Evolutionary conservation across 30 jellyfish, hydroid and myxozoan genomes (phyloP).

Genomic region (Cassiopea andromeda): DNA sequence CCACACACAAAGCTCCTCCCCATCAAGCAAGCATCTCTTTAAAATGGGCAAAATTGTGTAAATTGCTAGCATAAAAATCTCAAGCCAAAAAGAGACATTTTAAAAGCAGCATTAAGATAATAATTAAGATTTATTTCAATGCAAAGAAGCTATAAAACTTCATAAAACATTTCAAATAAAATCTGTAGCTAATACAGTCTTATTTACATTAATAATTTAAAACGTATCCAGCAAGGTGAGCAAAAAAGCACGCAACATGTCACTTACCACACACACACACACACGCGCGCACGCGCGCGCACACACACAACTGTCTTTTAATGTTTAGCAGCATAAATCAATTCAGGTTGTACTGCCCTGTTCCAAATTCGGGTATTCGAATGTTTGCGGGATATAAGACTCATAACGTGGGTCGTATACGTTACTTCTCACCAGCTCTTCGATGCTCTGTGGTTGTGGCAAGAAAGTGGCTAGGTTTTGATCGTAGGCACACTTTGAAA

Average conservation of each 20-base stretch:
- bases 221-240: not conserved
- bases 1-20: too few species aligned
- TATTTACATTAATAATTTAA: not conserved
- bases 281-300: too few species aligned
- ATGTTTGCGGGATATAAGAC: conserved; percentile 87
- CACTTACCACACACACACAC: not conserved
- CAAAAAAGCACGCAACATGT: not conserved
- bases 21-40: too few species aligned
- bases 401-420: conserved; percentile 86
- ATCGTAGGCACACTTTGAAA: conserved; percentile 80
- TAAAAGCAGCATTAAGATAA: not conserved
- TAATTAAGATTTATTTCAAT: not conserved
- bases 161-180: not conserved
- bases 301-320: too few species aligned
- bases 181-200: not conserved
- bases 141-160: not conserved
- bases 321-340: not conserved
- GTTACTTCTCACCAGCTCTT: conserved; percentile 45
- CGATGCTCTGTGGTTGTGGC: conserved; percentile 84
- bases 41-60: not conserved
- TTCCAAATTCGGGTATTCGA: conserved; percentile 76
- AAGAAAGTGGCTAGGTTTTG: conserved; percentile 84
- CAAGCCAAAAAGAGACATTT: not conserved
- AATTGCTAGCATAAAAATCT: not conserved
- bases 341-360: conserved; percentile 13